These are phyloP conservation scores for Megaustenia siamemsis DNA, from an alignment of 2,888 invertebrate genomes.

Conservation along the genomic window DNA sequence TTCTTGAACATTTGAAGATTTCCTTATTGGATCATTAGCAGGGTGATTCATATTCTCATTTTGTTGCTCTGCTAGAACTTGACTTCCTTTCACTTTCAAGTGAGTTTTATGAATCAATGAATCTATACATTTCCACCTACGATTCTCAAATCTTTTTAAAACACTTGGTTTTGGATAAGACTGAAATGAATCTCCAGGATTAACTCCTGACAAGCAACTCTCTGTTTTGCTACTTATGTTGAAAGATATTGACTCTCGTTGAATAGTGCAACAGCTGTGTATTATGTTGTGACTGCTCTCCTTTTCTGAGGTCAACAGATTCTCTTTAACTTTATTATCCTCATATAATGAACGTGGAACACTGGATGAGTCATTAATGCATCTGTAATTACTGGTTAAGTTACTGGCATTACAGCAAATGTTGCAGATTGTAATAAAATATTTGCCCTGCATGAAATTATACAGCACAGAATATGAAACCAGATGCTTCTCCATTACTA, in stretches of 20 bases:
- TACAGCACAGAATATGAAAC: not conserved
- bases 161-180: not conserved
- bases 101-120: constrained; percentile 8
- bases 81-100: constrained; percentile 38
- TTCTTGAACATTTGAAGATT: too few species aligned
- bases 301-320: not conserved
- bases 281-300: not conserved
- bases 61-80: not conserved
- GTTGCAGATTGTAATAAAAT: not conserved
- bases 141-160: not conserved
- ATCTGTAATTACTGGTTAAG: not conserved
- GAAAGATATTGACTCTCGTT: not conserved
- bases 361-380: not conserved
- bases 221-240: not conserved
- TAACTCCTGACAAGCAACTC: not conserved
- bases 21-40: not conserved
- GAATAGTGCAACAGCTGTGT: not conserved
- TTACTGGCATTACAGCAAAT: not conserved
- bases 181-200: not conserved
- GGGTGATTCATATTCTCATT: not conserved
- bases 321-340: not conserved
- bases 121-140: not conserved
- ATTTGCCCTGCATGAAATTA: not conserved
- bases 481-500: not conserved
- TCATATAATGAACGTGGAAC: not conserved